These are phyloP conservation scores for Onychomys torridus DNA, from an alignment of 2,797 vertebrate genomes.

Conservation along the genomic window DNA sequence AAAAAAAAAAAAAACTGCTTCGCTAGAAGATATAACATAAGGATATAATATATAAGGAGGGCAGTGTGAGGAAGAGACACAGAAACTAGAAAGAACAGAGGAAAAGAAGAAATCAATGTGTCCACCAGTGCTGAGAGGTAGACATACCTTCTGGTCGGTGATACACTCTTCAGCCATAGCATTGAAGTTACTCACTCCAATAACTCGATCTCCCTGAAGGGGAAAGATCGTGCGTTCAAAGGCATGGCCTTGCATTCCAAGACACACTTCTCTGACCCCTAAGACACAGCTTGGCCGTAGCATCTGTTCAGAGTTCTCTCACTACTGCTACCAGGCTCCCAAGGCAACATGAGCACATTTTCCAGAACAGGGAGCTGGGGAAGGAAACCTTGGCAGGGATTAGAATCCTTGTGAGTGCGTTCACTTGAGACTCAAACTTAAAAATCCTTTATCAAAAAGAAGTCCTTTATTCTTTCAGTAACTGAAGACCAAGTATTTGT, in stretches of 20 bases:
- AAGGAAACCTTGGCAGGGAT: not conserved
- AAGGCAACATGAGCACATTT: not conserved
- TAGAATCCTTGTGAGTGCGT: not conserved
- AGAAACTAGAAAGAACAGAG: not conserved
- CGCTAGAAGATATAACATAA: not conserved
- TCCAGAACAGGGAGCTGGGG: not conserved
- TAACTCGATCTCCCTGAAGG: slow-evolving; percentile 77
- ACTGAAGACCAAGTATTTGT: not conserved
- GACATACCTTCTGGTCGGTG: slow-evolving; percentile 73
- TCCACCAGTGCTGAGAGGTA: not conserved
- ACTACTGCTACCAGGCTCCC: not conserved
- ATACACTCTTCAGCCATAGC: slow-evolving; percentile 64
- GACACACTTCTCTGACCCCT: not conserved
- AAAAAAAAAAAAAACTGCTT: slow-evolving; percentile 24
- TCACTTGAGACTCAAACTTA: not conserved
- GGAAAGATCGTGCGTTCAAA: slow-evolving; percentile 34
- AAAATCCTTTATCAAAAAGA: not conserved
- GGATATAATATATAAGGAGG: too few relatives aligned
- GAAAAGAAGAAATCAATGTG: not conserved
- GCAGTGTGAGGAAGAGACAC: rapidly evolving
- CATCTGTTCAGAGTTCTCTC: slow-evolving; percentile 40
- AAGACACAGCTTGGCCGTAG: not conserved
- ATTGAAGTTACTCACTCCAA: slow-evolving; percentile 50
- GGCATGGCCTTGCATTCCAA: not conserved
- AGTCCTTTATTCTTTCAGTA: not conserved